Conservation (phyloP, 2,888 invertebrate species). For the Germaria angustata region DNA sequence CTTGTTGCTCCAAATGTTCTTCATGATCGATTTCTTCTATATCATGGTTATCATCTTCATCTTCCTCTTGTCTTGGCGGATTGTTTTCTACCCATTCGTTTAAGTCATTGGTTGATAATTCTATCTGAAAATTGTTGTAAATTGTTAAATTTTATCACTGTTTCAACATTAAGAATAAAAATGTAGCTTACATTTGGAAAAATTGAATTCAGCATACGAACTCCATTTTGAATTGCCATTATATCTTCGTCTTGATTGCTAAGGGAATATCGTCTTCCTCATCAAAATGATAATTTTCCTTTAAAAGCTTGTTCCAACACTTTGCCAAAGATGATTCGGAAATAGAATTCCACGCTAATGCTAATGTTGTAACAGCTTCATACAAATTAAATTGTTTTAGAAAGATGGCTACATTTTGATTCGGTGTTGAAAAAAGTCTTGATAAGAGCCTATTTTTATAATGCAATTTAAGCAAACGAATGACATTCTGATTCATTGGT, state of each 20-base stretch:
- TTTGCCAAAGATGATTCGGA: slow-evolving; percentile 16
- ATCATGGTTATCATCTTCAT: too few species aligned
- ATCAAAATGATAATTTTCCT: slow-evolving; percentile 24
- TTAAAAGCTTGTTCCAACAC: slow-evolving; percentile 38
- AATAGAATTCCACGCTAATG: too few species aligned
- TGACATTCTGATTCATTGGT: slow-evolving; percentile 31
- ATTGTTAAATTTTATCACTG: background rate
- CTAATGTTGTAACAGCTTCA: too few species aligned
- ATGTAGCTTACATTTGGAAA: slow-evolving; percentile 4
- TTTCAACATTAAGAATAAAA: background rate
- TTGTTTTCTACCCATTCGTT: too few species aligned
- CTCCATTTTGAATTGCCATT: too few species aligned
- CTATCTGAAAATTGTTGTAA: too few species aligned
- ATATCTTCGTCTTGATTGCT: slow-evolving; percentile 24
- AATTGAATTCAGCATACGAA: too few species aligned
- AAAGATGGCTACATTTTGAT: slow-evolving; percentile 8
- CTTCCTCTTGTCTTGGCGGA: too few species aligned
- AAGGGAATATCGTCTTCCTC: slow-evolving; percentile 27
- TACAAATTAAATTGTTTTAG: too few species aligned
- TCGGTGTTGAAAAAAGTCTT: slow-evolving; percentile 12
- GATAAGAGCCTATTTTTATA: slow-evolving; percentile 39
- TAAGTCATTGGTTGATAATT: too few species aligned
- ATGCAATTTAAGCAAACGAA: slow-evolving; percentile 28
- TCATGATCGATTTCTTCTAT: too few species aligned
- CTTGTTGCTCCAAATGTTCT: too few species aligned